Evolutionary conservation across 2,888 invertebrate genomes (phyloP).

Genomic region (Mythimna albipuncta): DNA sequence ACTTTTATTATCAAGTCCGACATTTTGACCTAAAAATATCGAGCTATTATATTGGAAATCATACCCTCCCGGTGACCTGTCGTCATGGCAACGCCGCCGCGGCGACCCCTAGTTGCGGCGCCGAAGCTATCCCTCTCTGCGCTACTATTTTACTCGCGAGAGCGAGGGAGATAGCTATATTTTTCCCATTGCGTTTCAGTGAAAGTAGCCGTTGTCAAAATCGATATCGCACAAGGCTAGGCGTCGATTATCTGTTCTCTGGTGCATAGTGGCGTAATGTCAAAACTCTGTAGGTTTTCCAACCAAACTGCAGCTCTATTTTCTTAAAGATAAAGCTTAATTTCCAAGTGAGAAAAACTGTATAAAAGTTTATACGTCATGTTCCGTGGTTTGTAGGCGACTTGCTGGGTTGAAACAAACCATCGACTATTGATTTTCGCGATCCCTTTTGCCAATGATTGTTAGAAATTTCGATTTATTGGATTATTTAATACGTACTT

Average conservation of each 20-base stretch:
- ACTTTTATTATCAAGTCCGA: slow-evolving; percentile 76
- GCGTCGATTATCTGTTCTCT: slow-evolving; percentile 89
- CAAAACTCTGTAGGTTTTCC: slow-evolving; percentile 31
- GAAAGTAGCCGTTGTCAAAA: slow-evolving; percentile 85
- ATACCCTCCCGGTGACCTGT: slow-evolving; percentile 82
- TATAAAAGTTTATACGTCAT: slow-evolving; percentile 51
- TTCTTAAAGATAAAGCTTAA: accelerated
- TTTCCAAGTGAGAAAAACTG: slow-evolving; percentile 37
- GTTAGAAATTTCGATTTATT: slow-evolving; percentile 83
- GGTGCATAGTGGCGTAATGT: slow-evolving; percentile 60
- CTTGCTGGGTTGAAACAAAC: slow-evolving; percentile 72
- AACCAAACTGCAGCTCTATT: slow-evolving; percentile 54
- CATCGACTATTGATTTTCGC: slow-evolving; percentile 88
- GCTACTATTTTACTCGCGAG: slow-evolving; percentile 50
- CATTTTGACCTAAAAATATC: slow-evolving; percentile 85
- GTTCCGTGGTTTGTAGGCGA: slow-evolving; percentile 59
- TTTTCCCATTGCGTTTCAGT: slow-evolving; percentile 67
- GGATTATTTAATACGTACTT: slow-evolving; percentile 61
- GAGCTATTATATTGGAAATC: slow-evolving; percentile 87
- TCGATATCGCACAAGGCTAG: slow-evolving; percentile 91
- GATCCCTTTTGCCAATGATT: slow-evolving; percentile 75
- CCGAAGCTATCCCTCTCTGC: slow-evolving; percentile 68
- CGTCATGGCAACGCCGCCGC: slow-evolving; percentile 82
- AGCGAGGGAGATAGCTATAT: slow-evolving; percentile 69
- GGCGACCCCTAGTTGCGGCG: slow-evolving; percentile 70